Percentiles rank a stretch among this genome's conserved stretches.
phyloP scores from a whole-genome alignment of 2,113 vertebrate genomes.

The Trogon melanurus region DNA sequence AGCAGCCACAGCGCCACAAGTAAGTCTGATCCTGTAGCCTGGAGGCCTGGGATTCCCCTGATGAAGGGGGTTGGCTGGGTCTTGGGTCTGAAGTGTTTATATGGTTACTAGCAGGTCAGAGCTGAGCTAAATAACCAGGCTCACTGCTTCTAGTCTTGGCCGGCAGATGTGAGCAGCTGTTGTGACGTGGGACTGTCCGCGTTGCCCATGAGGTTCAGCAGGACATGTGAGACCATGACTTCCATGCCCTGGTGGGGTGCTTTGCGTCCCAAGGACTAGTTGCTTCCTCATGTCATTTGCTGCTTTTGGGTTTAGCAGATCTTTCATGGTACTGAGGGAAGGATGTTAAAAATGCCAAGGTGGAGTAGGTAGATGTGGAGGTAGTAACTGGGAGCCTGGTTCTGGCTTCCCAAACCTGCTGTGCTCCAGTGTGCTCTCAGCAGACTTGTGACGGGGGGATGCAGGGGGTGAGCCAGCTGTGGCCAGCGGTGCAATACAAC shows the following conservation, averaged over 20 bases:
- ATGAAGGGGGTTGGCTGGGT: neutral
- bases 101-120: neutral
- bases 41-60: neutral
- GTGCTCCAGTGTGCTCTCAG: fast-evolving
- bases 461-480: neutral
- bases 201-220: neutral
- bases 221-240: neutral
- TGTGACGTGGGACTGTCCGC: fast-evolving
- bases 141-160: neutral
- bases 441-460: neutral
- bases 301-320: neutral
- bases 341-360: neutral
- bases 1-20: slow-evolving; percentile 4
- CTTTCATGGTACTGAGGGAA: neutral
- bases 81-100: neutral
- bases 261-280: fast-evolving
- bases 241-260: neutral
- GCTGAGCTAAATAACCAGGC: neutral
- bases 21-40: slow-evolving; percentile 17
- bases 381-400: neutral
- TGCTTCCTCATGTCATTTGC: neutral
- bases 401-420: neutral
- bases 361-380: neutral
- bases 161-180: neutral
- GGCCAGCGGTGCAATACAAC: neutral